Percentiles rank a stretch among this genome's conserved stretches.
Conservation (phyloP, 1,140 invertebrate genomes). For the Heliconius hermathena region DNA sequence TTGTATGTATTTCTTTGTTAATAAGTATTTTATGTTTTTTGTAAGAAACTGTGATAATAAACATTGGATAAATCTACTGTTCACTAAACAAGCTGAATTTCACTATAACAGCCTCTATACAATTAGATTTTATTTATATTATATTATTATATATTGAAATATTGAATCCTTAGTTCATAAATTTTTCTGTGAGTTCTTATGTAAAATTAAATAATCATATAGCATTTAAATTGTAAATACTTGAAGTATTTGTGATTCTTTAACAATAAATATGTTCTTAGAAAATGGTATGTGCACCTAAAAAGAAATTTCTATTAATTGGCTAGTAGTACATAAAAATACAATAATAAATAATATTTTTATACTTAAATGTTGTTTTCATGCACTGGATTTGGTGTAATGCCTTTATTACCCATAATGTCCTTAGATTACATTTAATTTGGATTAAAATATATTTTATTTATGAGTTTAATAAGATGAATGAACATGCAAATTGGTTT, state of each 20-base stretch:
- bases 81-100: slow-evolving; percentile 13
- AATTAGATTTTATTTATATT: neutral
- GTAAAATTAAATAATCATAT: neutral
- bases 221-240: slow-evolving; percentile 26
- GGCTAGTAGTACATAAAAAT: slow-evolving; percentile 19
- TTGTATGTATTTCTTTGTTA: neutral
- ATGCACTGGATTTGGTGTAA: neutral
- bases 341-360: slow-evolving; percentile 27
- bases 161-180: neutral
- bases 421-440: neutral
- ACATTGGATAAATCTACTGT: slow-evolving; percentile 27
- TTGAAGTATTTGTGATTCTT: slow-evolving; percentile 1
- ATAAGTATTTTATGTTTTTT: neutral
- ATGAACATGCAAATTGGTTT: too few species aligned
- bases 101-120: neutral
- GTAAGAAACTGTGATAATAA: slow-evolving; percentile 34
- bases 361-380: slow-evolving; percentile 26
- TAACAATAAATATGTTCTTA: neutral
- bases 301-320: slow-evolving; percentile 12
- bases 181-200: slow-evolving; percentile 1
- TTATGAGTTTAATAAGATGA: too few species aligned
- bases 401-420: neutral
- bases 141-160: neutral
- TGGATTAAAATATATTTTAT: neutral
- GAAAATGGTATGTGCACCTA: slow-evolving; percentile 20